phyloP scores from a whole-genome alignment of 2,888 invertebrate species.

The Helleia helle region DNA sequence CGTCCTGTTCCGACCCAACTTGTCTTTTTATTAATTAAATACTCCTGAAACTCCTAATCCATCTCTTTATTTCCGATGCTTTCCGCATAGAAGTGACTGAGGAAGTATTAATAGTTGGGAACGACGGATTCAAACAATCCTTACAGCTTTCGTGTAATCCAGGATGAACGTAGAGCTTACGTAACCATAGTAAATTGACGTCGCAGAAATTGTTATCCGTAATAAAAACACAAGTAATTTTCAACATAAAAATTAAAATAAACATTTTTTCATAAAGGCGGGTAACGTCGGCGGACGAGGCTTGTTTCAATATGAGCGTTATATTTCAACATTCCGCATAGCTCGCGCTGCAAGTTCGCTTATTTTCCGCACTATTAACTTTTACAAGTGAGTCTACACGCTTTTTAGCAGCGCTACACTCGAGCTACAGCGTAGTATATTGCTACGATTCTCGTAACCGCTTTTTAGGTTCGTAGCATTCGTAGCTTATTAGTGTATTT shows the following conservation, averaged over 20 bases:
- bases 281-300: background rate
- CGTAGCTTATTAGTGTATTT: background rate
- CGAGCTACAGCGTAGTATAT: constrained; percentile 18
- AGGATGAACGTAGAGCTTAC: background rate
- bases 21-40: constrained; percentile 6
- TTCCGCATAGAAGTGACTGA: background rate
- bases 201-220: too few species aligned
- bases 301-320: background rate
- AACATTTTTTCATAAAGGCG: too few species aligned
- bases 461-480: constrained; percentile 13
- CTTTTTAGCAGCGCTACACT: constrained; percentile 17
- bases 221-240: background rate
- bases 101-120: background rate
- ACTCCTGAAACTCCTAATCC: background rate
- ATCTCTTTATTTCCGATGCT: background rate
- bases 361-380: constrained; percentile 23
- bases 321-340: background rate
- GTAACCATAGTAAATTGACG: too few species aligned
- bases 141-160: background rate
- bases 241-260: too few species aligned
- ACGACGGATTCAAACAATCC: background rate
- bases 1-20: constrained; percentile 12
- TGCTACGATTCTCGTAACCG: constrained; percentile 23
- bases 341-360: background rate
- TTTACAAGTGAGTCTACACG: constrained; percentile 24